Evolutionary conservation across 1,140 invertebrate genomes (phyloP).

Genomic region (Cydia fagiglandana): DNA sequence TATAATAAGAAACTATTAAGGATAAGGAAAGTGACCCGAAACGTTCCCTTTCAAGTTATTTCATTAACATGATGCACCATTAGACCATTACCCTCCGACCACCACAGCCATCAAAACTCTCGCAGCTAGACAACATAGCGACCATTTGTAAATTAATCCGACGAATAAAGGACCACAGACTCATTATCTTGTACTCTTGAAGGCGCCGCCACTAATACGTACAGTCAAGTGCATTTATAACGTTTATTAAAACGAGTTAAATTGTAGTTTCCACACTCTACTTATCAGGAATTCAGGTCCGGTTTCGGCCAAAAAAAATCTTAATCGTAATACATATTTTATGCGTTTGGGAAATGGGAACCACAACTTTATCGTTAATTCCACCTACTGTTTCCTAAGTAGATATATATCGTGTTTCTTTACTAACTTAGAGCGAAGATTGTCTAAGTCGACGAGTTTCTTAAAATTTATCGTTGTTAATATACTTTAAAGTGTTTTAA

Average conservation of each 20-base stretch:
- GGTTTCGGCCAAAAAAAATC: too few species aligned
- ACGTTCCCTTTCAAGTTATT: background rate
- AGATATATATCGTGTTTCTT: too few species aligned
- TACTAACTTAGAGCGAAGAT: too few species aligned
- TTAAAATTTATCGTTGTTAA: too few species aligned
- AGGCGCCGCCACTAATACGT: constrained; percentile 73
- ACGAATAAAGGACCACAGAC: constrained; percentile 63
- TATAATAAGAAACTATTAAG: background rate
- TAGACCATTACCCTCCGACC: constrained; percentile 13
- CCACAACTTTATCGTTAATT: too few species aligned
- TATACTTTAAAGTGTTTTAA: too few species aligned
- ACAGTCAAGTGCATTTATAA: background rate
- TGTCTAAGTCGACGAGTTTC: too few species aligned
- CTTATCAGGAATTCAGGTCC: too few species aligned
- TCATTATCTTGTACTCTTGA: constrained; percentile 70
- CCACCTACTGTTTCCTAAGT: too few species aligned
- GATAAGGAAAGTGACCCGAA: background rate
- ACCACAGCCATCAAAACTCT: constrained; percentile 17
- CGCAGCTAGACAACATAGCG: background rate
- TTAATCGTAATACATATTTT: too few species aligned
- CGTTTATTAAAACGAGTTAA: background rate
- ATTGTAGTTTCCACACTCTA: too few species aligned
- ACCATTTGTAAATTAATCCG: constrained; percentile 43
- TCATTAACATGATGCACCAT: constrained; percentile 18
- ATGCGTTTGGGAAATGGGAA: too few species aligned